Evolutionary conservation across 1,140 invertebrate genomes (phyloP).

Genomic region (Drosophila cardini): DNA sequence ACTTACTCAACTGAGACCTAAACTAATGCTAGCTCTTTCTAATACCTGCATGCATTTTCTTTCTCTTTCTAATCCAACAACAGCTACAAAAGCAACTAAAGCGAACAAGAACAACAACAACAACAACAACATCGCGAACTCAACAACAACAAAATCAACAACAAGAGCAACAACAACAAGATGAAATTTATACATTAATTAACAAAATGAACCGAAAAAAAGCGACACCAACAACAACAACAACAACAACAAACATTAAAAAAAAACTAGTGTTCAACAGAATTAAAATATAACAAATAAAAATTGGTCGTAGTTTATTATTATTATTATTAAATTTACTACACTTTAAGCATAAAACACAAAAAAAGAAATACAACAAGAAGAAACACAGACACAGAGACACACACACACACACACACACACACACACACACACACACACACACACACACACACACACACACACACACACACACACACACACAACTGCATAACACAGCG

Average conservation of each 20-base stretch:
- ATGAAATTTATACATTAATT: slow-evolving; percentile 5
- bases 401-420: slow-evolving; percentile 11
- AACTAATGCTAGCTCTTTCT: slow-evolving; percentile 36
- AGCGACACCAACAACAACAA: slow-evolving; percentile 24
- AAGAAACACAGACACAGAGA: slow-evolving; percentile 20
- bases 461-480: slow-evolving; percentile 19
- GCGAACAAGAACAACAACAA: slow-evolving; percentile 31
- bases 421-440: slow-evolving; percentile 28
- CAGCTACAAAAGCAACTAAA: slow-evolving; percentile 62
- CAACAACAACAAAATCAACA: slow-evolving; percentile 26
- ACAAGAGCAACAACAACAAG: slow-evolving; percentile 14
- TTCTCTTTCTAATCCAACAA: slow-evolving; percentile 38
- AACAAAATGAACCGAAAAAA: slow-evolving; percentile 7
- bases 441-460: slow-evolving; percentile 13
- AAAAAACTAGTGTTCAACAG: slow-evolving; percentile 15
- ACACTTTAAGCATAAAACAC: slow-evolving; percentile 52
- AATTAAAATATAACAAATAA: slow-evolving; percentile 28
- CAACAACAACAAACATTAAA: neutral
- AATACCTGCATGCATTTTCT: slow-evolving; percentile 21
- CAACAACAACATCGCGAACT: slow-evolving; percentile 14
- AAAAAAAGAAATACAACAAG: slow-evolving; percentile 20
- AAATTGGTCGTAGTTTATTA: slow-evolving; percentile 65
- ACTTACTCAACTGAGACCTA: no score
- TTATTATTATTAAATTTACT: slow-evolving; percentile 63
- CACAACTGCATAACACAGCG: slow-evolving; percentile 2